Base-by-base conservation (phyloP, 1,140 invertebrate species). In the Pectinophora gossypiella region DNA sequence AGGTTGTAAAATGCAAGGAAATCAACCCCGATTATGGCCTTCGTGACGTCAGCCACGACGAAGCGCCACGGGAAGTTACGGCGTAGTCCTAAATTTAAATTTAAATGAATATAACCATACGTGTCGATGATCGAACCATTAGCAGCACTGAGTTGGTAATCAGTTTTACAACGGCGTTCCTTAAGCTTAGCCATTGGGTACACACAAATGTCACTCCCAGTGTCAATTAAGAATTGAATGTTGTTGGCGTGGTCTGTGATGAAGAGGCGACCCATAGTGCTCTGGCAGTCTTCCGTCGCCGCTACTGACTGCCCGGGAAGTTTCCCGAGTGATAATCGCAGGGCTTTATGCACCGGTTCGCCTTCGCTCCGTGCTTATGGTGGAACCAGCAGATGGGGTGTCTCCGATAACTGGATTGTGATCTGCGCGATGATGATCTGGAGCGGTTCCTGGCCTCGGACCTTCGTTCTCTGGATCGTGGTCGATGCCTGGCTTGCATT, bases 161-260 rank as follows among this genome's bases (percentile, higher is more conserved):
- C n/a, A n/a, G n/a, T n/a, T n/a, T n/a, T n/a, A n/a, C n/a, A n/a
- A n/a, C n/a, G n/a, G n/a, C n/a, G n/a, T n/a, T n/a, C n/a, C n/a
- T n/a, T n/a, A n/a, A n/a, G n/a, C n/a, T n/a, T n/a, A n/a, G n/a
- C n/a, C n/a, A n/a, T n/a, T n/a, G n/a, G n/a, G n/a, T n/a, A n/a
- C n/a, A n/a, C n/a, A n/a, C n/a, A n/a, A n/a, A n/a, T n/a, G n/a
- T 15, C 7, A 38, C 4, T 47, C 5, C 12, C 12, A 20, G n/a
- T n/a, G n/a, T 44, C 42, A 6, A 44, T 6, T 2, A 44, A 18
- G 19, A 19, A 44, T 18, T 19, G 15, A 4, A 44, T 44, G 4
- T 44, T 44, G 44, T 49, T 19, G 7, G 48, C 61, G 3, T 13
- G 42, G 19, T 44, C 42, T 2, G 19, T 44, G 6, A 44, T 13